Evolutionary conservation across 2,113 vertebrate species (phyloP), one percentile per base, ranked within the genome.

Genomic region (Vulpes ferrilata): DNA sequence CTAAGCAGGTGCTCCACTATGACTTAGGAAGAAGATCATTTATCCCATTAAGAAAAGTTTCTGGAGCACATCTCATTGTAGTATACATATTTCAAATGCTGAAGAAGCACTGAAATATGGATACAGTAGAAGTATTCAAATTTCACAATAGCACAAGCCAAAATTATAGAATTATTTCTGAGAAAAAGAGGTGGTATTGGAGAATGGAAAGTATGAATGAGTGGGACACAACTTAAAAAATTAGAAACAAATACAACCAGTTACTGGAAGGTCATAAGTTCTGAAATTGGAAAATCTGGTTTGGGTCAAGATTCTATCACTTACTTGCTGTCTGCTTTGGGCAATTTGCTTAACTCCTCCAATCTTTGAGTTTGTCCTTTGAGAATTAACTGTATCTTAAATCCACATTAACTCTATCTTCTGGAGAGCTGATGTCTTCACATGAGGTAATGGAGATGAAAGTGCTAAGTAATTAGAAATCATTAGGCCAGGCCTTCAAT

Each of bases 1-100:
- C 48, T 38, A 20, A 38, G 32, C 64, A 93, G 48, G 20, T 51
- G 43, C 48, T 85, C 79, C 55, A 25, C 22, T n/a, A 6, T 71
- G 76, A 95, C 25, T 69, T 89, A n/a, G 59, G 23, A 32, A 62
- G 16, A 51, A 91, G 43, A 51, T 38, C 5, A n/a, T 32, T 96
- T 23, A 32, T 30, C 23, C 9, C 12, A 88, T 59, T 65, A 10
- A 92, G 78, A 80, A 80, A 80, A 73, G 30, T 22, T 73, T 95
- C 93, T 79, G 71, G 60, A 71, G n/a, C 69, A 71, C 15, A 88
- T 43, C 76, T 96, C 30, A 89, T 35, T 74, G n/a, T n/a, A 23
- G 3, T 53, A 53, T n/a, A 35, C 32, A 76, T 53, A 83, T 43
- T 93, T 89, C 62, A 20, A 83, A 64, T 55, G 55, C 11, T 84